These are phyloP conservation scores for Esox masquinongy DNA, from an alignment of 2,797 vertebrate genomes.

Conservation along the genomic window DNA sequence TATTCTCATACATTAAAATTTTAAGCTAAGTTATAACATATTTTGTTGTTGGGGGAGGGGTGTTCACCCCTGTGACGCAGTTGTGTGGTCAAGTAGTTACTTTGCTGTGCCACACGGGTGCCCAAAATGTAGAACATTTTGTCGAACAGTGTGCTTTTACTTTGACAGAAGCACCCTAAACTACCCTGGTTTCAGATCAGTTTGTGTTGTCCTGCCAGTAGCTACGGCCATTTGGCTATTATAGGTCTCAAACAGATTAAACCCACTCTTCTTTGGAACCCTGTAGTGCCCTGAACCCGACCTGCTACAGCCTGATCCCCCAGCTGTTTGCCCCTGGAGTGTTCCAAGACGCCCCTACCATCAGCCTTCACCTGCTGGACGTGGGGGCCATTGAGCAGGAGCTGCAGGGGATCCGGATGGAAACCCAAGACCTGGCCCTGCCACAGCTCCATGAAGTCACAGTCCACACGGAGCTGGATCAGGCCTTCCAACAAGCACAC, in stretches of 20 bases:
- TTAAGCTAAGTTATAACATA: too few relatives aligned
- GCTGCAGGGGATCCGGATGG: slow-evolving; percentile 69
- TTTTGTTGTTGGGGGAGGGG: too few relatives aligned
- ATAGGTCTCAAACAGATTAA: not conserved
- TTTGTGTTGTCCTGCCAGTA: not conserved
- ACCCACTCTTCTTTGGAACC: slow-evolving; percentile 18
- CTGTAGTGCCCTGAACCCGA: slow-evolving; percentile 78
- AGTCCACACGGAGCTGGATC: slow-evolving; percentile 66
- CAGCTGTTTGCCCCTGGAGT: slow-evolving; percentile 77
- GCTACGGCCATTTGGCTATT: not conserved
- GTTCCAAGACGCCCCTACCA: slow-evolving; percentile 67
- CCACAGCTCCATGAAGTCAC: slow-evolving; percentile 76
- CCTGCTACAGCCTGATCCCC: slow-evolving; percentile 80
- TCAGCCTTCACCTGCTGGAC: slow-evolving; percentile 86
- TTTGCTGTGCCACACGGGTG: too few relatives aligned
- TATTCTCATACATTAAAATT: too few relatives aligned
- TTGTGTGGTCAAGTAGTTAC: too few relatives aligned
- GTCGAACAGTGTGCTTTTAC: not conserved
- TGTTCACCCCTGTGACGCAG: too few relatives aligned
- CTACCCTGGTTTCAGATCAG: not conserved
- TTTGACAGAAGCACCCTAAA: not conserved
- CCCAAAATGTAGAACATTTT: not conserved
- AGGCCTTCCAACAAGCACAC: slow-evolving; percentile 82
- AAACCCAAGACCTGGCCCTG: slow-evolving; percentile 77
- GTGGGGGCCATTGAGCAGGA: slow-evolving; percentile 46